phyloP scores from a whole-genome alignment of 2,797 vertebrate genomes.

The Neosalanx taihuensis region DNA sequence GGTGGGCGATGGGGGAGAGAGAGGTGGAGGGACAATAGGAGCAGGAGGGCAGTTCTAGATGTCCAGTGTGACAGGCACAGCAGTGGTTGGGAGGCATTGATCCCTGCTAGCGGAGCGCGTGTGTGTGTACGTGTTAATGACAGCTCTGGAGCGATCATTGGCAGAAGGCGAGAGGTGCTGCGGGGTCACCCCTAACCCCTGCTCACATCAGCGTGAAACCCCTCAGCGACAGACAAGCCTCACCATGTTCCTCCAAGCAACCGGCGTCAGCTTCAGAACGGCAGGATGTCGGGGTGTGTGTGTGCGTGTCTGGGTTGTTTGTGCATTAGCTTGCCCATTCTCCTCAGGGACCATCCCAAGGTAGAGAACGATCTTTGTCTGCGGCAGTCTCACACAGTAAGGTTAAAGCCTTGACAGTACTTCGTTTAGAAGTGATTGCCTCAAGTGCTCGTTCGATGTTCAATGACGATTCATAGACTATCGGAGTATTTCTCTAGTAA shows the following conservation, averaged over 20 bases:
- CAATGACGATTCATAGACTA: background rate
- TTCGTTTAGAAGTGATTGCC: background rate
- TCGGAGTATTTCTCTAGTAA: background rate
- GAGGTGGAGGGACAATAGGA: background rate
- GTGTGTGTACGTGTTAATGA: background rate
- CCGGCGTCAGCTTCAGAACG: background rate
- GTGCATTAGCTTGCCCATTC: background rate
- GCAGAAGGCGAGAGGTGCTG: background rate
- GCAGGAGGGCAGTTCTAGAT: background rate
- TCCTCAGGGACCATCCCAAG: background rate
- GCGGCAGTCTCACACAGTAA: background rate
- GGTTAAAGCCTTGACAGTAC: background rate
- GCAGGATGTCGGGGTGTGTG: background rate
- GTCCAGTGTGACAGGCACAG: background rate
- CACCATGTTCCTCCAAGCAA: background rate
- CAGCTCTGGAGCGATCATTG: background rate
- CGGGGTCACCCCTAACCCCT: background rate
- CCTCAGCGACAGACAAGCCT: background rate
- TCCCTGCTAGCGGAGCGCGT: background rate
- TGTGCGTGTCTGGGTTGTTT: constrained; percentile 1
- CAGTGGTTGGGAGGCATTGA: background rate
- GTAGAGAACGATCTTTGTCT: background rate
- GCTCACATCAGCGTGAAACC: background rate
- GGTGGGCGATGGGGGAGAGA: background rate
- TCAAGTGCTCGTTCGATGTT: background rate